Conservation (phyloP, 1,140 invertebrate genomes). For the Thrips palmi region DNA sequence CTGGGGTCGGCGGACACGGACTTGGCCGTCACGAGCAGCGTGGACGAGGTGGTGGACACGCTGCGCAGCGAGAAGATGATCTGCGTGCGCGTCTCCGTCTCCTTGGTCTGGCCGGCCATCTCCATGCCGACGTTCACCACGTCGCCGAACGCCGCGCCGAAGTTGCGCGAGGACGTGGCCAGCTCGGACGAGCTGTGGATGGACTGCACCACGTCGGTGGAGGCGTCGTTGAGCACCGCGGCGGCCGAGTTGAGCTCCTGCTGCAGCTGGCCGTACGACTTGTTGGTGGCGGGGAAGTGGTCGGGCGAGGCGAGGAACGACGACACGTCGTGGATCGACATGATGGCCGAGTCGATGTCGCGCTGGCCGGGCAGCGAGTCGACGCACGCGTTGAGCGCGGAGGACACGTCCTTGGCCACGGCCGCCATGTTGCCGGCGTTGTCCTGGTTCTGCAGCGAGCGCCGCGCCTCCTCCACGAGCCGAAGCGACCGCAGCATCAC, state of each 20-base stretch:
- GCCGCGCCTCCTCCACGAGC: constrained; percentile 60
- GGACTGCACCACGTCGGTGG: constrained; percentile 56
- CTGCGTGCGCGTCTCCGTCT: constrained; percentile 44
- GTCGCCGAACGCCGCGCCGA: constrained; percentile 59
- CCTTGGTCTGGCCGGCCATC: constrained; percentile 60
- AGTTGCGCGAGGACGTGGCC: constrained; percentile 51
- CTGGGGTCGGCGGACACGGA: constrained; percentile 73
- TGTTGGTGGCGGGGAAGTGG: constrained; percentile 49
- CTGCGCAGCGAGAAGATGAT: constrained; percentile 76
- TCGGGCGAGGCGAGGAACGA: constrained; percentile 49
- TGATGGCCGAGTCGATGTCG: constrained; percentile 74
- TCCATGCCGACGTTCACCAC: constrained; percentile 59
- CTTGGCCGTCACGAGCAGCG: constrained; percentile 72
- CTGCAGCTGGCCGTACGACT: constrained; percentile 67
- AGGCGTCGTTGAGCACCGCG: constrained; percentile 60
- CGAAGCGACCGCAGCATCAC: constrained; percentile 55
- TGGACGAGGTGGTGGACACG: constrained; percentile 73
- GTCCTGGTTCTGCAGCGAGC: constrained; percentile 35
- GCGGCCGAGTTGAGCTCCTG: constrained; percentile 66
- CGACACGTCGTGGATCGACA: constrained; percentile 56
- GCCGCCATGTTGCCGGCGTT: constrained; percentile 38
- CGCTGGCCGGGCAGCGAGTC: constrained; percentile 73
- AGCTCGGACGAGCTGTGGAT: constrained; percentile 45
- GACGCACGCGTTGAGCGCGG: constrained; percentile 42
- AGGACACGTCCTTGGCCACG: constrained; percentile 35